These are phyloP conservation scores for Portevinia maculata DNA, from an alignment of 2,888 invertebrate species.

Conservation along the genomic window DNA sequence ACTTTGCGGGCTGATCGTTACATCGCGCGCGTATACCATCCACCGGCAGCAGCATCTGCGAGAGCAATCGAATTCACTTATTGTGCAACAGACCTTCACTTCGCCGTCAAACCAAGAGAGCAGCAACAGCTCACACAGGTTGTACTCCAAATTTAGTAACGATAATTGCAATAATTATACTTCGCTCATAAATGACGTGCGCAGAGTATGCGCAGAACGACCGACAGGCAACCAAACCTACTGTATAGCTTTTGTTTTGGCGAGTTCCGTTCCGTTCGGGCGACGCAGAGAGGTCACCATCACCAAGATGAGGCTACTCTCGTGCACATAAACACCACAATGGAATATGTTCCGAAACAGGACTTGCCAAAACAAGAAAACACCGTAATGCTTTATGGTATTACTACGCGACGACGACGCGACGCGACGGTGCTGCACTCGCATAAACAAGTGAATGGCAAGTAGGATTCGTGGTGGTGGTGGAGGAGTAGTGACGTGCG, in stretches of 20 bases:
- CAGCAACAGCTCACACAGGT: constrained; percentile 45
- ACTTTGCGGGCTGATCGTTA: constrained; percentile 58
- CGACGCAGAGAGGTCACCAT: constrained; percentile 65
- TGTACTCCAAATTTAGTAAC: constrained; percentile 73
- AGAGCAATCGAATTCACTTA: constrained; percentile 64
- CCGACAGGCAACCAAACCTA: constrained; percentile 12
- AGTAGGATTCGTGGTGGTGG: constrained; percentile 17
- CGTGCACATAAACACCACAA: constrained; percentile 29
- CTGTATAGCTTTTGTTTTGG: constrained; percentile 55
- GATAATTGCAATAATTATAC: constrained; percentile 73
- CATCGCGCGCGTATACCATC: constrained; percentile 22
- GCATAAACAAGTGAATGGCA: constrained; percentile 64
- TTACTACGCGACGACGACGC: neutral
- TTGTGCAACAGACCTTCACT: constrained; percentile 74
- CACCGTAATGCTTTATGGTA: constrained; percentile 43
- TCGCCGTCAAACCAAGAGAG: constrained; percentile 15
- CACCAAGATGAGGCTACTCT: constrained; percentile 66
- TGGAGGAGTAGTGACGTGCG: constrained; percentile 29
- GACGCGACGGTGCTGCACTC: too few relatives aligned
- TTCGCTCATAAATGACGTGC: constrained; percentile 67
- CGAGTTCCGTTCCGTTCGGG: constrained; percentile 65
- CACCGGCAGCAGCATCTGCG: constrained; percentile 50
- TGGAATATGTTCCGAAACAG: constrained; percentile 63
- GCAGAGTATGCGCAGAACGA: constrained; percentile 6
- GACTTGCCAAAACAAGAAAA: constrained; percentile 71